Base-by-base conservation (phyloP, 2,888 invertebrate species). In the Metopia argyrocephala region DNA sequence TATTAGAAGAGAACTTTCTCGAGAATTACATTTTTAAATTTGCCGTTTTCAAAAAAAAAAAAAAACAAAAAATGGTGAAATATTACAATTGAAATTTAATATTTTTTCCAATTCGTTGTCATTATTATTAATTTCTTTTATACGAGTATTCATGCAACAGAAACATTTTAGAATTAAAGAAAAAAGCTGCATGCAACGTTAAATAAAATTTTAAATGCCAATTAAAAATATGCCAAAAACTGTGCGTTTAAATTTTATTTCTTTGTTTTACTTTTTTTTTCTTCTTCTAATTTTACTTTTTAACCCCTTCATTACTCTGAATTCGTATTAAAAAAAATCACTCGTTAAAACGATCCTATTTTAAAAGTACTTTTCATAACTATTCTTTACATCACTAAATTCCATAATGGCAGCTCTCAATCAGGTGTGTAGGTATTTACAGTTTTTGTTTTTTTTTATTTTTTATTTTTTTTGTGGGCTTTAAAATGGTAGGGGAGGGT, bases 331-430 rank as follows among this genome's bases (percentile, higher is more conserved):
- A n/a, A n/a, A n/a, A n/a, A n/a, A n/a, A n/a, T n/a, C n/a, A n/a
- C n/a, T 31, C 9, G 31, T 31, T 31, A 5, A 9, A 1, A 9
- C 12, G 9, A 15, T 38, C 12, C 9, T 15, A 38, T 38, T 38
- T 38, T 15, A 0, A n/a, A n/a, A 38, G 3, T 38, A 38, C 45
- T 48, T 23, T 64, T 75, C 48, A 46, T 74, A 74, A 38, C 54
- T 68, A 54, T 66, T 76, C 54, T 52, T 46, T 79, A 76, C 48
- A 50, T 73, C 65, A 54, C 65, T 74, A 66, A 76, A 81, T 81
- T 76, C 76, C 80, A 56, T 78, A 65, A 69, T 78, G 69, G 80
- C 80, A 76, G 69, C 76, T 78, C 76, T 64, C 76, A 65, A 59
- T 80, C 69, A 69, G 74, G 59, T 74, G 56, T 61, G 59, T 2